Evolutionary conservation across 1,140 invertebrate genomes (phyloP), one percentile per base, ranked within the genome.

Genomic region (Diachasmimorpha longicaudata): DNA sequence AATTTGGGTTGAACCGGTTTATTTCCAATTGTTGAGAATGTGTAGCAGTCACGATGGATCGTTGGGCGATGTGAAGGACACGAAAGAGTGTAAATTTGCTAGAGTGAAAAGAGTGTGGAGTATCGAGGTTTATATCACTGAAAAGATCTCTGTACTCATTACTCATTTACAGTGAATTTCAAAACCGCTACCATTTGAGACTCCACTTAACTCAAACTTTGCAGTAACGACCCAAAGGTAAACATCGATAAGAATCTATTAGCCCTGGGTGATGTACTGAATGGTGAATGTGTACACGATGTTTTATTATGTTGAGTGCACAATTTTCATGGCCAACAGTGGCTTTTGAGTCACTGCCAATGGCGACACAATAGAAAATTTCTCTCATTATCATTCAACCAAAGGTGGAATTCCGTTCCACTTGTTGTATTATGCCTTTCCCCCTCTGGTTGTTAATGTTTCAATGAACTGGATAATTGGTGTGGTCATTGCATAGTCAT

Each of bases 321-420:
- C 14, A 63, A 63, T 63, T 63, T 63, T 63, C 58, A 63, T 25
- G 58, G 58, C 14, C 23, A 63, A 31, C 70, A 6, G 31, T 31
- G 25, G 46, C 70, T 74, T 74, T 71, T 71, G 75, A 76, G 42
- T 44, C 46, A 52, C 44, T 76, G 69, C 69, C 75, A 76, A 71
- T 76, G 66, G 16, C 48, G 69, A 11, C 25, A 76, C 68, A 76
- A 71, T 76, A 66, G 36, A 76, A 71, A 71, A 63, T 76, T 76
- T 71, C 75, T 44, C 69, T 71, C 36, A 76, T 76, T 76, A 76
- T 46, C 68, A 76, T 76, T 37, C 19, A 52, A 19, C 48, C n/a
- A 36, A 10, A 39, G 44, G 69, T 48, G 69, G 46, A 76, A 76
- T 70, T 48, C 14, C 52, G 21, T 70, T 23, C 48, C 58, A 25